Evolutionary conservation across 2,888 invertebrate species (phyloP).

Genomic region (Rhaphigaster nebulosa): DNA sequence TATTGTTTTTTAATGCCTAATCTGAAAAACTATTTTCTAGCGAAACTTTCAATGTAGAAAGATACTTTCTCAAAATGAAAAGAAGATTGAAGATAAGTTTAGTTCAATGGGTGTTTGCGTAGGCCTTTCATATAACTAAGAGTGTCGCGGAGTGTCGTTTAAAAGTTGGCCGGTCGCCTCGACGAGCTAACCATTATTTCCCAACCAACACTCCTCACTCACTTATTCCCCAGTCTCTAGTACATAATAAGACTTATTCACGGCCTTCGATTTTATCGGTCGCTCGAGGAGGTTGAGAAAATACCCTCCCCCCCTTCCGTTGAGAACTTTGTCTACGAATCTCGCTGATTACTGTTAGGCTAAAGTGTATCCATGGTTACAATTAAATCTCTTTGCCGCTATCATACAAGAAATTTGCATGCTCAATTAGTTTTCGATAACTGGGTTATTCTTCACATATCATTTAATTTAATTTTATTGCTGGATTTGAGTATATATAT

Average conservation of each 20-base stretch:
- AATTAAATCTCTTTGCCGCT: neutral
- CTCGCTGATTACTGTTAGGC: neutral
- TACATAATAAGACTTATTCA: constrained; percentile 14
- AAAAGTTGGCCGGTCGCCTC: neutral
- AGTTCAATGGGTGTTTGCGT: constrained; percentile 1
- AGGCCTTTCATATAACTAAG: neutral
- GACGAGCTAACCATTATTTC: neutral
- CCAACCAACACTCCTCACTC: neutral
- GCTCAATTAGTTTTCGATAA: no score
- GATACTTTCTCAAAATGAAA: constrained; percentile 14
- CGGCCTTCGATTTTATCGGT: constrained; percentile 1
- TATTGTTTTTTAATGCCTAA: no score
- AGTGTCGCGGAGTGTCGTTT: neutral
- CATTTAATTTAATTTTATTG: no score
- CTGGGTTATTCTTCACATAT: no score
- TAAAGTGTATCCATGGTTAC: neutral
- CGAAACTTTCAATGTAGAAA: neutral
- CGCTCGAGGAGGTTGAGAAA: neutral
- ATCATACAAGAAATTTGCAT: no score
- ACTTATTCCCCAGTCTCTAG: neutral
- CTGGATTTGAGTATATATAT: no score
- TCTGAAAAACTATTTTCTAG: neutral
- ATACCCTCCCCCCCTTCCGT: no score
- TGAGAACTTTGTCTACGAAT: constrained; percentile 2
- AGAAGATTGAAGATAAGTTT: neutral